Conservation (phyloP, 1,140 invertebrate genomes). For the Phocides pigmalion region DNA sequence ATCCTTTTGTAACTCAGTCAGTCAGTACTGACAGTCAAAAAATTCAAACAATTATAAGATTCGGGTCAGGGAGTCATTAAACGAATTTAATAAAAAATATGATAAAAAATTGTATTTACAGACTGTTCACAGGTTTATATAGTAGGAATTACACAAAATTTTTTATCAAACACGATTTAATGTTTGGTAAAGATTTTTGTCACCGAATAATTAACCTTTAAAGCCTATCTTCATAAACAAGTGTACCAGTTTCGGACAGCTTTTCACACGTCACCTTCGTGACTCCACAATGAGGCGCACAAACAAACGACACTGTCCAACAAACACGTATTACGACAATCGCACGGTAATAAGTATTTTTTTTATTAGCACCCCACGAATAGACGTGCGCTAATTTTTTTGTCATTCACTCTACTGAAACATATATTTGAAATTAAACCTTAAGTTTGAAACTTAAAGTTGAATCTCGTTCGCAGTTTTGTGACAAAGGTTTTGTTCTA, state of each 20-base stretch:
- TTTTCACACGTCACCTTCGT: constrained; percentile 36
- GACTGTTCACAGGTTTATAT: too few species aligned
- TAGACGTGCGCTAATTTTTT: constrained; percentile 43
- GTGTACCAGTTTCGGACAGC: constrained; percentile 12
- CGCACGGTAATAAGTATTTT: constrained; percentile 33
- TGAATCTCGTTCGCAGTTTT: background rate
- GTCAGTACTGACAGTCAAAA: too few species aligned
- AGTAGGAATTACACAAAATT: too few species aligned
- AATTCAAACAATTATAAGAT: too few species aligned
- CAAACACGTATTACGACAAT: constrained; percentile 32
- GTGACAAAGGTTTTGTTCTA: constrained; percentile 26
- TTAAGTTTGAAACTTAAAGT: background rate
- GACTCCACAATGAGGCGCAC: constrained; percentile 34
- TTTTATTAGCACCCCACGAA: constrained; percentile 45
- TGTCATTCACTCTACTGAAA: constrained; percentile 39
- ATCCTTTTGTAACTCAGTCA: too few species aligned
- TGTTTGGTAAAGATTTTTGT: background rate
- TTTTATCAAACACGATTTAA: background rate
- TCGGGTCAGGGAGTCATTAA: too few species aligned
- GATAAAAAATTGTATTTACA: too few species aligned
- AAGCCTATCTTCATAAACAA: constrained; percentile 7
- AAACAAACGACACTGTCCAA: constrained; percentile 43
- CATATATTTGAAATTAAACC: background rate
- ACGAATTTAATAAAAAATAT: too few species aligned
- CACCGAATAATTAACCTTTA: constrained; percentile 16